These are phyloP conservation scores for Rhopalosiphum nymphaeae DNA, from an alignment of 2,888 invertebrate genomes.

Conservation along the genomic window DNA sequence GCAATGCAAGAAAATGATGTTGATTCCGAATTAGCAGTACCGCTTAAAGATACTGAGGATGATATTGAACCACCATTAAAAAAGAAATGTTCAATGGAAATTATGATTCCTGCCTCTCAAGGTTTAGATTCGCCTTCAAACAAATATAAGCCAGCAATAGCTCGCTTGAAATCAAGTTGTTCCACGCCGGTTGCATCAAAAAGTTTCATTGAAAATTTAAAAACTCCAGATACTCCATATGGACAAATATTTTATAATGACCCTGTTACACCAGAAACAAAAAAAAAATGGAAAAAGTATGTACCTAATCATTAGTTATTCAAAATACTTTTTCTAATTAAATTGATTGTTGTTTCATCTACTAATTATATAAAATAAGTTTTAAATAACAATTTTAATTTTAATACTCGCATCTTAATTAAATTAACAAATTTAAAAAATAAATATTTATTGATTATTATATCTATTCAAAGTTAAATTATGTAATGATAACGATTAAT, in stretches of 20 bases:
- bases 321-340: neutral
- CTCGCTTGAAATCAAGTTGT: slow-evolving; percentile 66
- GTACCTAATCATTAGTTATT: neutral
- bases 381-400: neutral
- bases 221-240: slow-evolving; percentile 75
- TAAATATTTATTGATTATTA: neutral
- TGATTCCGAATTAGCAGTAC: slow-evolving; percentile 58
- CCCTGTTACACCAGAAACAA: slow-evolving; percentile 72
- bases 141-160: slow-evolving; percentile 16
- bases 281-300: slow-evolving; percentile 72
- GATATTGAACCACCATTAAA: slow-evolving; percentile 55
- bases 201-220: slow-evolving; percentile 70
- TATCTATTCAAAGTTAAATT: neutral
- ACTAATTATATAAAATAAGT: neutral
- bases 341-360: neutral
- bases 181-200: slow-evolving; percentile 70
- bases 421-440: neutral
- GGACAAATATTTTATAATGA: slow-evolving; percentile 70
- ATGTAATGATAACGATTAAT: neutral
- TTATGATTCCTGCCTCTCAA: slow-evolving; percentile 23
- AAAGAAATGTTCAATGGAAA: slow-evolving; percentile 53
- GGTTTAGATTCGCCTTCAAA: neutral
- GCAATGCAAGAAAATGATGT: slow-evolving; percentile 33
- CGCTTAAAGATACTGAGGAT: slow-evolving; percentile 59
- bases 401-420: neutral